Evolutionary conservation across 2,888 invertebrate genomes (phyloP).

Genomic region (Spodoptera littoralis): DNA sequence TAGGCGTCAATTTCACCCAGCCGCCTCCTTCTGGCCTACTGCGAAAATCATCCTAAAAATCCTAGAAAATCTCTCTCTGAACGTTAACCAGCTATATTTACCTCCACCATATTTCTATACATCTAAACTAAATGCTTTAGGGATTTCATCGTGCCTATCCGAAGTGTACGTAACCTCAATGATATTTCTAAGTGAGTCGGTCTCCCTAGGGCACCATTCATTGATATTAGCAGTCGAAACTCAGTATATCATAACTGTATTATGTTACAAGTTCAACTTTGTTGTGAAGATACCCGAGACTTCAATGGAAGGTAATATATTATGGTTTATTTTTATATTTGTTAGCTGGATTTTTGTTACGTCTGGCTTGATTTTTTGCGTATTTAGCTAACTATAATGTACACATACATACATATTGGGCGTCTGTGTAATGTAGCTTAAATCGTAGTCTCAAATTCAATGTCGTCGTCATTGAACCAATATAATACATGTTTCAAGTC

Average conservation of each 20-base stretch:
- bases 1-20: no score
- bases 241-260: slow-evolving; percentile 62
- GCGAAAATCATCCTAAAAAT: no score
- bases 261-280: slow-evolving; percentile 55
- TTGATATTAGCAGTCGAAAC: slow-evolving; percentile 72
- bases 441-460: no score
- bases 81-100: slow-evolving; percentile 36
- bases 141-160: slow-evolving; percentile 53
- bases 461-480: no score
- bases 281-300: slow-evolving; percentile 43
- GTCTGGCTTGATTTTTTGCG: not conserved
- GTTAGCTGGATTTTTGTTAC: not conserved
- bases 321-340: slow-evolving; percentile 16
- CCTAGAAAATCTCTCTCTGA: no score
- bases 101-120: slow-evolving; percentile 44
- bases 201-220: slow-evolving; percentile 72
- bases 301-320: slow-evolving; percentile 37
- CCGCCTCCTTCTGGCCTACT: no score
- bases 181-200: slow-evolving; percentile 61
- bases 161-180: slow-evolving; percentile 61
- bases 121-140: slow-evolving; percentile 50
- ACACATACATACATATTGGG: not conserved
- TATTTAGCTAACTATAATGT: not conserved
- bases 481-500: no score
- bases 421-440: no score